Base-by-base conservation (phyloP, 2,797 vertebrate species). In the Melanogrammus aeglefinus region DNA sequence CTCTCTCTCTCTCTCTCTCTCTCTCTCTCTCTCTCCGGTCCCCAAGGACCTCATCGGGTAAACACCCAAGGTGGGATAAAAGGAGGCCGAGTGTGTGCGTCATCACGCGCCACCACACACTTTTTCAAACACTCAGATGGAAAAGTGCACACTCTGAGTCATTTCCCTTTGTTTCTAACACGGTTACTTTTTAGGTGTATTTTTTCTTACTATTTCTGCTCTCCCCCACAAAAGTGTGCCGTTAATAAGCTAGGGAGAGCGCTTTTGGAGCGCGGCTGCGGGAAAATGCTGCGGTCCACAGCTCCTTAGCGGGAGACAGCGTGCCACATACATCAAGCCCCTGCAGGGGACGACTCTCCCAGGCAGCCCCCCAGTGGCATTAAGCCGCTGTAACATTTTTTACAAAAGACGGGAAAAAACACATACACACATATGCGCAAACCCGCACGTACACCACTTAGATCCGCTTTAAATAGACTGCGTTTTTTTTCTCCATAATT, bases 381-480 rank as follows among this genome's bases (percentile, higher is more conserved):
- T 1, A 7, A 63, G 21, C 57, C 57, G 2, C 57, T 9, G 57
- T 9, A 9, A n/a, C 57, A 7, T 2, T 24, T 63, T 63, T 21
- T 24, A 63, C 9, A 7, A 24, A 24, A 63, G 57, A 24, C 4
- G 21, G 7, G 51, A 7, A 4, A 21, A 63, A 7, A 24, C 57
- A 63, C 47, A 57, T 16, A 57, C 16, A 57, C 47, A 57, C 47
- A 21, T 16, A 6, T 0, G 12, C 18, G 18, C 47, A 57, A 3
- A 21, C 47, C 4, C 47, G 18, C 47, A 6, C 4, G 18, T 13
- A 57, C 47, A 57, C 16, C 47, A 57, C 47, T 13, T 13, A 57
- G 10, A 31, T 31, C 16, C 35, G 57, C 72, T 79, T 39, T 74
- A 74, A 82, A 78, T 76, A 73, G 51, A 33, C 13, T 35, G n/a